Evolutionary conservation across 2,888 invertebrate genomes (phyloP).

Genomic region (Protodeltote pygarga): DNA sequence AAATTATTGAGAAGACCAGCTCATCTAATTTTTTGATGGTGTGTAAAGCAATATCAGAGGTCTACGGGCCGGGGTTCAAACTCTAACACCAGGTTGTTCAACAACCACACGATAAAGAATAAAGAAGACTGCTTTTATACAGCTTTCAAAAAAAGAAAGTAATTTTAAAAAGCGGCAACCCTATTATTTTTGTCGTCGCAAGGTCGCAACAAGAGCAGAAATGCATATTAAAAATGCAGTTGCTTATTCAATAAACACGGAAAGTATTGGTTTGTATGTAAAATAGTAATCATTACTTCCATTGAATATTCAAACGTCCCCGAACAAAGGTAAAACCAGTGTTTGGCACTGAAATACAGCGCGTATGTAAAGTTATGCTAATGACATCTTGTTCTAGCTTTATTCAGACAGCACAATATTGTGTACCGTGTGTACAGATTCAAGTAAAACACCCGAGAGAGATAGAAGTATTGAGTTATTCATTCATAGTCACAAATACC

Average conservation of each 20-base stretch:
- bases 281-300: constrained; percentile 35
- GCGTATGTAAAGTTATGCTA: constrained; percentile 49
- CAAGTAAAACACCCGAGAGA: too few species aligned
- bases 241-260: constrained; percentile 11
- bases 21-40: too few species aligned
- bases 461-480: too few species aligned
- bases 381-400: constrained; percentile 43
- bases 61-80: too few species aligned
- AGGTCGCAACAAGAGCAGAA: background rate
- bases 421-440: constrained; percentile 36
- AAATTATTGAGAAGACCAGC: too few species aligned
- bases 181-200: background rate
- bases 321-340: constrained; percentile 37
- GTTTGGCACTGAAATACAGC: constrained; percentile 43
- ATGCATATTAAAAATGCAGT: background rate
- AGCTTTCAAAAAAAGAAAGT: too few species aligned
- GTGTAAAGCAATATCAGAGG: too few species aligned
- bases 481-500: too few species aligned
- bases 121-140: too few species aligned
- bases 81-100: too few species aligned
- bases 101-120: too few species aligned
- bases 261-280: constrained; percentile 30
- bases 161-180: background rate
- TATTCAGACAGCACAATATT: constrained; percentile 40
- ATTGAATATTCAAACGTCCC: constrained; percentile 43